Percentiles rank a stretch among this genome's conserved stretches.
Evolutionary conservation across 1,140 invertebrate genomes (phyloP).

Genomic region (Drosophila aff.): DNA sequence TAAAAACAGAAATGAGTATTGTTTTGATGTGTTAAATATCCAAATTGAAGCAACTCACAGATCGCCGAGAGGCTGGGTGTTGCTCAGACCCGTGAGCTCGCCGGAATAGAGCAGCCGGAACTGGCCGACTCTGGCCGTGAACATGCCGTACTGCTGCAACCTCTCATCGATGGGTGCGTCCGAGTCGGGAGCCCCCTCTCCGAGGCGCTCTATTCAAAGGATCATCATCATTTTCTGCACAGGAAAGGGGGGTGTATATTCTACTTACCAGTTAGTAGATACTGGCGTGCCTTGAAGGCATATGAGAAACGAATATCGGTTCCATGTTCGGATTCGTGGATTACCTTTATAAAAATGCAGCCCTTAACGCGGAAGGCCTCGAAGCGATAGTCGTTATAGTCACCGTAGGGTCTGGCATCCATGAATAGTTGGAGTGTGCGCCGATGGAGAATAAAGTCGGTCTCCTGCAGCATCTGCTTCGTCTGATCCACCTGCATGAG

Average conservation of each 20-base stretch:
- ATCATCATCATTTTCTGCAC: too few species aligned
- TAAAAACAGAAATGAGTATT: background rate
- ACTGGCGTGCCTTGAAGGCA: slow-evolving; percentile 28
- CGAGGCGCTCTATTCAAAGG: slow-evolving; percentile 3
- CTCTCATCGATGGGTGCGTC: slow-evolving; percentile 10
- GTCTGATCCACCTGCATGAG: background rate
- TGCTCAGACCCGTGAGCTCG: slow-evolving; percentile 25
- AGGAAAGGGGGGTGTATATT: fast-evolving
- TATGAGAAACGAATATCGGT: fast-evolving
- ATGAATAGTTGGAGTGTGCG: background rate
- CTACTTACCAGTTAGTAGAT: slow-evolving; percentile 23
- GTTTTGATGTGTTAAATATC: background rate
- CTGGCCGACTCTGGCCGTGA: slow-evolving; percentile 24
- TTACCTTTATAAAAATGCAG: slow-evolving; percentile 16
- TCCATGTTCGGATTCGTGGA: fast-evolving
- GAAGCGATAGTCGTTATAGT: background rate
- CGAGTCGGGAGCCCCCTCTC: background rate
- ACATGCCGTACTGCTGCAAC: slow-evolving; percentile 17
- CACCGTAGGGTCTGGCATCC: too few species aligned
- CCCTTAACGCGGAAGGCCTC: slow-evolving; percentile 10
- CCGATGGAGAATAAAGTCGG: slow-evolving; percentile 8
- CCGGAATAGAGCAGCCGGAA: slow-evolving; percentile 31
- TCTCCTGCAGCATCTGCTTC: background rate
- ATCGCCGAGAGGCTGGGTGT: slow-evolving; percentile 24
- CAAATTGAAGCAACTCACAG: slow-evolving; percentile 18